A percentile compares a stretch with the other conserved stretches of the same genome.
Evolutionary conservation across 2,888 invertebrate genomes (phyloP).

Genomic region (Melinopterus prodromus): DNA sequence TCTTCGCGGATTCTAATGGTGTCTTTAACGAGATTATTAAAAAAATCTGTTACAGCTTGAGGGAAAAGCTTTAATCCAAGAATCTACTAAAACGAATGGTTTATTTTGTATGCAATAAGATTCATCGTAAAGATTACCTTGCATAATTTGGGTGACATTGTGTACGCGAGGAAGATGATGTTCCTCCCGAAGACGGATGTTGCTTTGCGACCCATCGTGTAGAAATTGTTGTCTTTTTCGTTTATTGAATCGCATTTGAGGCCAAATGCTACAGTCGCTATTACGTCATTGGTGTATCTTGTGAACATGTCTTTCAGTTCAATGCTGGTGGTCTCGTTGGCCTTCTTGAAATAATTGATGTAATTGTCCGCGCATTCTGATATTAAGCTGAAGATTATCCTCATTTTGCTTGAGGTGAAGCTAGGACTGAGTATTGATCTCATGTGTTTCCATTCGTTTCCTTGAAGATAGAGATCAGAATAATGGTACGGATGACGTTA

Average conservation of each 20-base stretch:
- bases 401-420: constrained; percentile 62
- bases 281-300: constrained; percentile 63
- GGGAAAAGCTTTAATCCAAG: constrained; percentile 20
- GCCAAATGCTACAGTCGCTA: constrained; percentile 63
- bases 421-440: constrained; percentile 60
- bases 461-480: constrained; percentile 10
- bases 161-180: constrained; percentile 29
- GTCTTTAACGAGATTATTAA: constrained; percentile 42
- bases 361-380: constrained; percentile 51
- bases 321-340: constrained; percentile 49
- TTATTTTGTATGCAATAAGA: too few relatives aligned
- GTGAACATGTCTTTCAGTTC: constrained; percentile 62
- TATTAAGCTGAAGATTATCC: constrained; percentile 59
- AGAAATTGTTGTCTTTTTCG: constrained; percentile 63
- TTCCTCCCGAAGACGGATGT: constrained; percentile 37
- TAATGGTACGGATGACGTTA: background rate
- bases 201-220: constrained; percentile 60
- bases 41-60: constrained; percentile 12
- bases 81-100: too few relatives aligned
- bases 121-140: too few relatives aligned
- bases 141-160: constrained; percentile 30
- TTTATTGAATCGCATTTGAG: constrained; percentile 63
- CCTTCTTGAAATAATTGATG: constrained; percentile 38
- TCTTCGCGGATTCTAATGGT: constrained; percentile 62
- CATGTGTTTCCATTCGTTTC: constrained; percentile 55